Base-by-base conservation (phyloP, 2,797 vertebrate genomes). In the Myripristis murdjan region DNA sequence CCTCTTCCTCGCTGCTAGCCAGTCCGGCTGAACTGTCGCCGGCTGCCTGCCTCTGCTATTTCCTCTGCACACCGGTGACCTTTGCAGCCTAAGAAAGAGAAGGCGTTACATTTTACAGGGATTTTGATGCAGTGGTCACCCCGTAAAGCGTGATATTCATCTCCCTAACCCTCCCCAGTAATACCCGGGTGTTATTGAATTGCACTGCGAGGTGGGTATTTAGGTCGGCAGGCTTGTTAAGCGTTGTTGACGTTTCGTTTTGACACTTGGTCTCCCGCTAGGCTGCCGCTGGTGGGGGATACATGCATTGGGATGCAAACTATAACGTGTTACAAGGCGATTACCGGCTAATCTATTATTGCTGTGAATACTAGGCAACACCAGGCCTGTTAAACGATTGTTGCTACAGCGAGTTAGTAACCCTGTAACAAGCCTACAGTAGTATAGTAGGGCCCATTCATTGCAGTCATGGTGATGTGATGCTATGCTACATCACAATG, bases 161-260 rank as follows among this genome's bases (percentile, higher is more conserved):
- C 24, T n/a, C 18, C 10, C 4, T 33, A 44, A 55, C 31, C 14
- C 35, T 28, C n/a, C 8, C 49, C 24, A 7, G 15, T 24, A 18
- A 16, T 65, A n/a, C n/a, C n/a, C n/a, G 15, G 6, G 23, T 33
- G 33, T 14, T 35, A 6, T 41, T 15, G 43, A 11, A 3, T 18
- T 15, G 69, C 51, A 8, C 18, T 14, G 83, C 86, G 69, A 22
- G 75, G 31, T 35, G 73, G 65, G 35, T 73, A 31, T 79, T 70
- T 47, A 63, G 82, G 56, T 83, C 70, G 57, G 6, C 33, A 18
- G 51, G 64, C 60, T 74, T 48, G 44, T 31, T 28, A 1, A 65
- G 51, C 67, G 64, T 43, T 88, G 88, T 85, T 90, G 89, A 86
- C 84, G 84, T 87, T 63, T 73, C 33, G 7, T 33, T 54, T 70